Conservation (phyloP, 2,797 vertebrate species). For the Vireo griseus region DNA sequence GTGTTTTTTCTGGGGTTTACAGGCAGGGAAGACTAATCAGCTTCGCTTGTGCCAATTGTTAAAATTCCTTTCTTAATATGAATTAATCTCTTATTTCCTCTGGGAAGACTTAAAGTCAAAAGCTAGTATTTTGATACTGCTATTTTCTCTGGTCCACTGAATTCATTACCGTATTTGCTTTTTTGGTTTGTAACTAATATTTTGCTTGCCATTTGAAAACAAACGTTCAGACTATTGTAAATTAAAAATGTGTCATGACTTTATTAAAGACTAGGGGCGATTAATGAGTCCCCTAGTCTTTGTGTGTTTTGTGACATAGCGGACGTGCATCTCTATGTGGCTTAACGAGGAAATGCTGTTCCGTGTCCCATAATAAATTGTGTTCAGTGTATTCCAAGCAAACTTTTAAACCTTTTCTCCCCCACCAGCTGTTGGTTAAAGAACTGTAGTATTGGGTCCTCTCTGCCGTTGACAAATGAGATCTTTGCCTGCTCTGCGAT, state of each 20-base stretch:
- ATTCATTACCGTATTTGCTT: not conserved
- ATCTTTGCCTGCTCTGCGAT: not conserved
- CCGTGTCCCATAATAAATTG: not conserved
- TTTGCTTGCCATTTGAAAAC: not conserved
- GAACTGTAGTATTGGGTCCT: not conserved
- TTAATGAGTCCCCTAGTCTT: not conserved
- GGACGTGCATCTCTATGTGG: not conserved
- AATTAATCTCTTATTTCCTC: not conserved
- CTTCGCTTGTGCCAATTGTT: not conserved
- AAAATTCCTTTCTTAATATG: not conserved
- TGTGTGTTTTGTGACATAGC: not conserved
- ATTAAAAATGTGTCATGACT: not conserved
- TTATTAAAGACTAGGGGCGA: not conserved
- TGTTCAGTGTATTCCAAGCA: not conserved
- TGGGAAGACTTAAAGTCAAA: not conserved
- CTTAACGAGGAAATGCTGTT: not conserved
- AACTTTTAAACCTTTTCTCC: not conserved
- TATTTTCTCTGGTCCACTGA: accelerated
- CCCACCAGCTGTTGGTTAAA: accelerated
- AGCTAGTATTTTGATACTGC: not conserved
- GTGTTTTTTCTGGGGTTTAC: not conserved
- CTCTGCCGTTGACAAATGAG: not conserved
- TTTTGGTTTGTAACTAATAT: not conserved
- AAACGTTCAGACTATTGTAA: not conserved
- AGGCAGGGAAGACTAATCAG: not conserved